Conservation (phyloP, 2,113 vertebrate genomes). For the Rhizomys pruinosus region DNA sequence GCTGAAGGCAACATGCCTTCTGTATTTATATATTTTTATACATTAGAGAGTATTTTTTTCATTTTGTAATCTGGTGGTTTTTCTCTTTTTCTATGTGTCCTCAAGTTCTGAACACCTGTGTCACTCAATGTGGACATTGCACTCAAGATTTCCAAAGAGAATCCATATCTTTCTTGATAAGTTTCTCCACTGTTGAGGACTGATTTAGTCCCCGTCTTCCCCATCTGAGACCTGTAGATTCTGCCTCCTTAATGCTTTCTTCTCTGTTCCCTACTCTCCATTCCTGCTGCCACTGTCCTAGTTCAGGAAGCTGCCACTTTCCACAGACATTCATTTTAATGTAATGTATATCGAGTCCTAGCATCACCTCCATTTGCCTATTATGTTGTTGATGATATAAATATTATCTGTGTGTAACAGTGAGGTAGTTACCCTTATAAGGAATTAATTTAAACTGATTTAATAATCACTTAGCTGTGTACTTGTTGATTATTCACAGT, state of each 20-base stretch:
- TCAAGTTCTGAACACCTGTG: not conserved
- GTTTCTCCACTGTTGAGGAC: not conserved
- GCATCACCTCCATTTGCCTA: not conserved
- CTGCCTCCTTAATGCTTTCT: not conserved
- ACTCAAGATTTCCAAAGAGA: not conserved
- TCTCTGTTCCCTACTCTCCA: not conserved
- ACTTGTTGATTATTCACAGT: not conserved
- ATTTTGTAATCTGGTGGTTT: not conserved
- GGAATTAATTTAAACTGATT: not conserved
- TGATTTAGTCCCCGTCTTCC: not conserved
- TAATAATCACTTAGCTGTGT: not conserved
- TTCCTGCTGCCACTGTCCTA: not conserved
- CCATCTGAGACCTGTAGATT: not conserved
- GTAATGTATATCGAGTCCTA: not conserved
- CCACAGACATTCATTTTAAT: not conserved
- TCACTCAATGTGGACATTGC: not conserved
- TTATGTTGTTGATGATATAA: not conserved
- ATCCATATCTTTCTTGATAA: not conserved
- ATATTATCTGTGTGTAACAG: not conserved
- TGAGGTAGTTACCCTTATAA: not conserved
- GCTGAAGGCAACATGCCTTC: not conserved
- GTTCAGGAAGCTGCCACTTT: not conserved
- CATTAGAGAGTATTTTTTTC: not conserved
- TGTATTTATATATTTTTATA: not conserved
- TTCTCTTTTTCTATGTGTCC: not conserved